Conservation (phyloP, 2,797 vertebrate species). For the Alosa sapidissima region DNA sequence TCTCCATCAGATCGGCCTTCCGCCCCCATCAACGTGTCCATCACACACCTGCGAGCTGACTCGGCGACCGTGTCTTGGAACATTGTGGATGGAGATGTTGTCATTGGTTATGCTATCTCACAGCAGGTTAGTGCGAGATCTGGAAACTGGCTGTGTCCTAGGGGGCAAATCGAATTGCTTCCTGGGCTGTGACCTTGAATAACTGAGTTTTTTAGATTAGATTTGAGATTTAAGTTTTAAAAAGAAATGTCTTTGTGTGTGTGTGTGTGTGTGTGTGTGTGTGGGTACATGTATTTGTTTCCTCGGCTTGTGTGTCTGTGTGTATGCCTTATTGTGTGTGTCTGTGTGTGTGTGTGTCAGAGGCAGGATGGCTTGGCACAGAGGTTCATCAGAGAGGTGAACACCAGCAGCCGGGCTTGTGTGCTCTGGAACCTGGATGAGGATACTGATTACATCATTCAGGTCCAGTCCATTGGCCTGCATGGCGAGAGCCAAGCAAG, state of each 20-base stretch:
- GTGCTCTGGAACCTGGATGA: constrained; percentile 96
- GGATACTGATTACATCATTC: constrained; percentile 92
- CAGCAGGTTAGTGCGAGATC: constrained; percentile 82
- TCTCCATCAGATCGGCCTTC: constrained; percentile 71
- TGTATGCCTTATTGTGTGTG: constrained; percentile 15
- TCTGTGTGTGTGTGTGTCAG: constrained; percentile 63
- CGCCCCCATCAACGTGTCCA: constrained; percentile 91
- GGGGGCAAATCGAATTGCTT: neutral
- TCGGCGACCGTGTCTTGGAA: constrained; percentile 97
- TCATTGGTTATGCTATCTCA: constrained; percentile 95
- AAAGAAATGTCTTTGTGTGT: neutral
- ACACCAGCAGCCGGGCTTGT: constrained; percentile 91
- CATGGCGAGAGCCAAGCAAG: constrained; percentile 91
- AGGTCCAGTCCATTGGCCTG: constrained; percentile 92
- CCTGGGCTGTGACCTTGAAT: constrained; percentile 1
- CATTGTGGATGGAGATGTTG: constrained; percentile 88
- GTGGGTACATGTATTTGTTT: constrained; percentile 5
- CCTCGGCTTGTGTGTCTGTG: neutral
- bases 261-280: neutral
- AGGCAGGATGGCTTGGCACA: constrained; percentile 94
- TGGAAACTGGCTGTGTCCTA: neutral
- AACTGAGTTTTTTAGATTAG: constrained; percentile 12
- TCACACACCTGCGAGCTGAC: constrained; percentile 92
- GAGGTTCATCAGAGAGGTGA: constrained; percentile 95
- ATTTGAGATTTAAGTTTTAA: neutral